Base-by-base conservation (phyloP, 2,888 invertebrate genomes). In the Gisinianus flammeolus region DNA sequence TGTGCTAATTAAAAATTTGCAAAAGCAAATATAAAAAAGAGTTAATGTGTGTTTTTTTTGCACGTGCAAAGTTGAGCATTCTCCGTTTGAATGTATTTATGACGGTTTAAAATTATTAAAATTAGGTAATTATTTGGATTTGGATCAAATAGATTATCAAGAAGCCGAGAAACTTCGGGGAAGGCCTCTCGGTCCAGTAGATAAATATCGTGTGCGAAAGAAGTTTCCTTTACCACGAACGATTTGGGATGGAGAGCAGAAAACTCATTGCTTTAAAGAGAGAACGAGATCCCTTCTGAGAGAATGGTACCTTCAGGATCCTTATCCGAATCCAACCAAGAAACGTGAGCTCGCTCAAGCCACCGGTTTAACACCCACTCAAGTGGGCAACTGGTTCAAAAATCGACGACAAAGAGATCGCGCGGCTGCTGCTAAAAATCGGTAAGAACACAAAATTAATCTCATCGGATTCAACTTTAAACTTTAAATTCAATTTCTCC, bases 171-270 rank as follows among this genome's bases (percentile, higher is more conserved):
- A 62, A 26, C 28, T 62, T 2, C 2, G 62, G 3, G 62, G 62
- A 6, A 89, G 96, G 85, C 94, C 95, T n/a, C 88, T 96, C 74
- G 96, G 96, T 0, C 96, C 96, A 1, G 96, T 96, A 44, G 96
- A 96, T 88, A 96, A 96, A 87, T 96, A 96, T 88, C 90, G 95
- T 44, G 96, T 96, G 67, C 89, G 96, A 67, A 96, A 96, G 91
- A 96, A 96, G 91, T 96, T 94, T 86, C 96, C 96, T 0, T 88
- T 96, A 86, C 96, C 96, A 66, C 89, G 94, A 72, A 96, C 95
- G 68, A 96, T 96, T 84, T 96, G 96, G 96, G 96, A 96, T 88
- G 96, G 96, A 68, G 96, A 97, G 86, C 96, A 96, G 88, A 97
- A 96, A 88, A 96, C 95, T 19, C 96, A 97, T 87, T 97, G 96